Conservation (phyloP, 1,140 invertebrate species). For the Pentalonia nigronervosa region DNA sequence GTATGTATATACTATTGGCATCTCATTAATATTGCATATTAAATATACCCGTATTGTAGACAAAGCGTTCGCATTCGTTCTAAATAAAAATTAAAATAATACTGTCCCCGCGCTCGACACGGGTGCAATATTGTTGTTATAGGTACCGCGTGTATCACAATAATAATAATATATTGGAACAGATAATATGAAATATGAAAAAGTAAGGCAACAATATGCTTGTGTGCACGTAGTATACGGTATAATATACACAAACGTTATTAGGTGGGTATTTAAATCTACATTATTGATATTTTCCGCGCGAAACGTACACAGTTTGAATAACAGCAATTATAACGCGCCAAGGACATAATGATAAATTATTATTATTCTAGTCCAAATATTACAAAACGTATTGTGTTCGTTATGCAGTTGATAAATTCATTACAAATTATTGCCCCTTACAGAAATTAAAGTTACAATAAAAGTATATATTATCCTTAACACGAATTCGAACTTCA, state of each 20-base stretch:
- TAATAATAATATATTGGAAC: background rate
- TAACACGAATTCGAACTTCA: background rate
- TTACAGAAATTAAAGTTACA: background rate
- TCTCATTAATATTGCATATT: constrained; percentile 53
- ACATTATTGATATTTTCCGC: background rate
- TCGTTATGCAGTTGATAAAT: background rate
- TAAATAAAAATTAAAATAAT: background rate
- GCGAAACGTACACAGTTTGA: background rate
- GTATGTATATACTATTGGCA: constrained; percentile 27
- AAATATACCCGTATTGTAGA: background rate
- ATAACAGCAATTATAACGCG: background rate
- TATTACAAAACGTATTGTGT: background rate
- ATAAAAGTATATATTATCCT: background rate
- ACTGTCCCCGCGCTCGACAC: background rate
- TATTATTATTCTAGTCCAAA: background rate
- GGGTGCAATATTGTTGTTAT: background rate
- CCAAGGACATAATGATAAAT: constrained; percentile 17
- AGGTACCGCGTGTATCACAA: background rate
- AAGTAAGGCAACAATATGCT: background rate
- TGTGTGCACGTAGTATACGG: background rate
- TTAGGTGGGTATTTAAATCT: background rate
- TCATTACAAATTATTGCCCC: background rate
- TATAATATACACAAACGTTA: background rate
- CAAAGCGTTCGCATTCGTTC: background rate
- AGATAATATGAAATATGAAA: background rate